Conservation (phyloP, 2,888 invertebrate species). For the Trachelus troglodyta region DNA sequence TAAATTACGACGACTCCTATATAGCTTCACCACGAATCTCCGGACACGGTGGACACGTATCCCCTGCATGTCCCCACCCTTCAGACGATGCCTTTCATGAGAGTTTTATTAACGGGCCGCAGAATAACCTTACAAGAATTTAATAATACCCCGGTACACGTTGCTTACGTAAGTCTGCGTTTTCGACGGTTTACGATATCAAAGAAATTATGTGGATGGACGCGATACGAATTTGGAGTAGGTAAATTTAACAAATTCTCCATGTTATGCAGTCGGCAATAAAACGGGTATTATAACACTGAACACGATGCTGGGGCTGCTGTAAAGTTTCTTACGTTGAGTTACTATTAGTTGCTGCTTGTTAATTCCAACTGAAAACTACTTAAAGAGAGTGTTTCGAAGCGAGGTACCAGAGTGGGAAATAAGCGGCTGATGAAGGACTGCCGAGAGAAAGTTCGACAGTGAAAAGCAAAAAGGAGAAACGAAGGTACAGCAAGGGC, state of each 20-base stretch:
- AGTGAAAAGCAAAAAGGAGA: constrained; percentile 2
- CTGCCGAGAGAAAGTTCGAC: constrained; percentile 1
- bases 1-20: neutral
- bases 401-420: neutral
- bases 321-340: neutral
- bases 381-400: constrained; percentile 2
- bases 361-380: constrained; percentile 3
- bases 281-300: neutral
- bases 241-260: neutral
- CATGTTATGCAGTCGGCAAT: neutral
- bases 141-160: neutral
- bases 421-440: neutral
- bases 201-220: neutral
- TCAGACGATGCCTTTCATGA: neutral
- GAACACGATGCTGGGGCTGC: neutral
- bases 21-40: neutral
- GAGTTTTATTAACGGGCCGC: neutral
- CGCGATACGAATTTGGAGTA: neutral
- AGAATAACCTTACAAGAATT: neutral
- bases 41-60: neutral
- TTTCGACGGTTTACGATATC: neutral
- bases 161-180: neutral
- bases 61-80: neutral
- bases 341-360: constrained; percentile 3
- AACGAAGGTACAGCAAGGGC: neutral